Evolutionary conservation across 2,113 vertebrate species (phyloP).

Genomic region (Chlamydotis undulata): DNA sequence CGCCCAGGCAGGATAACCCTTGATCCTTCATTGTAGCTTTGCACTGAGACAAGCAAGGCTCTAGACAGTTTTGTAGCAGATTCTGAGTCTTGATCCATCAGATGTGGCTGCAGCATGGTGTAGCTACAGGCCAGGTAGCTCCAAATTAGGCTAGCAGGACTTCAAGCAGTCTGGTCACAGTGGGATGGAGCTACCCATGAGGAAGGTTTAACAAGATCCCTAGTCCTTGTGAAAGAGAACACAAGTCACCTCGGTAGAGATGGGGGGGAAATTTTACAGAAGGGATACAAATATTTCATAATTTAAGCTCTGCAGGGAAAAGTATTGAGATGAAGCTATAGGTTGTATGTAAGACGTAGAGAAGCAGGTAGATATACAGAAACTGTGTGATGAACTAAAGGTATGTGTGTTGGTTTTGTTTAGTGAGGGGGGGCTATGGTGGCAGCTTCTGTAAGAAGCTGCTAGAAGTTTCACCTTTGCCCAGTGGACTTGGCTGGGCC

Average conservation of each 20-base stretch:
- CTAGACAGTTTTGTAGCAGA: background rate
- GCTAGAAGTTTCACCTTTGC: too few species aligned
- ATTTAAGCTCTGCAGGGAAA: background rate
- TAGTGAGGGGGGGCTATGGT: too few species aligned
- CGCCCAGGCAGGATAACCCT: background rate
- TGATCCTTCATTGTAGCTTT: background rate
- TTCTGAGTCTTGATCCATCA: background rate
- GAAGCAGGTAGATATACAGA: background rate
- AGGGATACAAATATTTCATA: background rate
- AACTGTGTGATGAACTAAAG: background rate
- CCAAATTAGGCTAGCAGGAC: background rate
- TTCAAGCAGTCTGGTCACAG: background rate
- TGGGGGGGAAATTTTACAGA: background rate
- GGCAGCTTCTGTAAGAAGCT: too few species aligned
- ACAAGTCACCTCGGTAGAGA: background rate
- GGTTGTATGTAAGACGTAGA: background rate
- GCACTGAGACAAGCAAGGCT: background rate
- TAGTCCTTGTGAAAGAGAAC: background rate
- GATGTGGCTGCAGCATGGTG: background rate
- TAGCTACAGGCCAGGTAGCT: background rate
- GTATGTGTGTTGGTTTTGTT: too few species aligned
- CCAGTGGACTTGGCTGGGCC: too few species aligned
- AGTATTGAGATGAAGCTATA: background rate
- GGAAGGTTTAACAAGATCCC: background rate
- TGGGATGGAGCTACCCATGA: background rate